Conservation (phyloP, 53 echinoderm and acorn worm species). For the Patiria pectinifera region DNA sequence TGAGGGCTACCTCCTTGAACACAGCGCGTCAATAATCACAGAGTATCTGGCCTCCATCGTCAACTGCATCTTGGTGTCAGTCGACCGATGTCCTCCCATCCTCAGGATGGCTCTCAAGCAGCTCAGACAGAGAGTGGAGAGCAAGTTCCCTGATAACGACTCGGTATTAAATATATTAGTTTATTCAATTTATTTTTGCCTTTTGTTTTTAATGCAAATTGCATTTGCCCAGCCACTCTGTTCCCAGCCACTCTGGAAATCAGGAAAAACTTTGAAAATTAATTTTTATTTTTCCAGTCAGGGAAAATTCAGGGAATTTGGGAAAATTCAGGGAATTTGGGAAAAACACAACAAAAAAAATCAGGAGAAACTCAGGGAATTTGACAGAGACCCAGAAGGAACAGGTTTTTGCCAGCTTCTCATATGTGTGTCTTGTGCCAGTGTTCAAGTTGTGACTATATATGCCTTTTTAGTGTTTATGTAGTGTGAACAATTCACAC, state of each 20-base stretch:
- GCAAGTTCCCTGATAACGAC: slow-evolving; percentile 64
- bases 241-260: not conserved
- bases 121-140: slow-evolving; percentile 62
- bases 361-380: no score
- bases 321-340: no score
- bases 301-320: no score
- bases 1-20: slow-evolving; percentile 60
- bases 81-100: slow-evolving; percentile 69
- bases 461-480: no score
- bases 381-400: not conserved
- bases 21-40: slow-evolving; percentile 56
- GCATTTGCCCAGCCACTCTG: no score
- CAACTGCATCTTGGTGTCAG: slow-evolving; percentile 63
- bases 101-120: slow-evolving; percentile 68
- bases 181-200: not conserved
- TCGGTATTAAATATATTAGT: slow-evolving; percentile 18
- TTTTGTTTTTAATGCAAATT: no score
- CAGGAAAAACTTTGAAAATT: not conserved
- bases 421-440: no score
- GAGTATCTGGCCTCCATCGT: slow-evolving; percentile 64
- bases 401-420: no score
- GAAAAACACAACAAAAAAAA: no score
- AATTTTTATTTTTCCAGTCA: not conserved
- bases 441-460: no score
- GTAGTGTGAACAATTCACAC: no score